Conservation (phyloP, 2,113 vertebrate genomes). For the Vanacampus margaritifer region DNA sequence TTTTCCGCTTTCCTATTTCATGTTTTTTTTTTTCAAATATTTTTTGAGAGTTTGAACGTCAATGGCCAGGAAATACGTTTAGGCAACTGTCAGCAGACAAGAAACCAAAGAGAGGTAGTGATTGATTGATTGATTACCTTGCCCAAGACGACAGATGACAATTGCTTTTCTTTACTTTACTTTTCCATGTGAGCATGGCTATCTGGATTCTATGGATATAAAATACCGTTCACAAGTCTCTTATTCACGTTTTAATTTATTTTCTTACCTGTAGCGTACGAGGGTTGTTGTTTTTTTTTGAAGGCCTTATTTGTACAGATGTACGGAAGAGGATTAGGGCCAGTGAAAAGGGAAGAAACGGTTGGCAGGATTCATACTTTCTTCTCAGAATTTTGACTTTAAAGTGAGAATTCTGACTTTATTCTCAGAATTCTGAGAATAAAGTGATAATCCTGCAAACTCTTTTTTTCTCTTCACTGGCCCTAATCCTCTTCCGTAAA, state of each 20-base stretch:
- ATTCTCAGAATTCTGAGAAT: too few species aligned
- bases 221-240: neutral
- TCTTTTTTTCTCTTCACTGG: too few species aligned
- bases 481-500: too few species aligned
- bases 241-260: neutral
- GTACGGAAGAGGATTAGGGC: too few species aligned
- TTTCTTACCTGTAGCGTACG: neutral
- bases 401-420: too few species aligned
- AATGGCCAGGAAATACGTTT: constrained; percentile 64
- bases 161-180: neutral
- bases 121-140: too few species aligned
- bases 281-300: too few species aligned
- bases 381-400: too few species aligned
- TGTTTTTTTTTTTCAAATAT: constrained; percentile 23
- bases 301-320: too few species aligned
- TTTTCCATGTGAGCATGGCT: neutral
- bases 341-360: too few species aligned
- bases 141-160: neutral
- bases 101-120: constrained; percentile 45
- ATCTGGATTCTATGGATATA: neutral
- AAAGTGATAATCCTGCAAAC: too few species aligned
- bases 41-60: constrained; percentile 36
- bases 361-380: too few species aligned
- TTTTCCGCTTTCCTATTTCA: constrained; percentile 10
- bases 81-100: constrained; percentile 49